Percentiles rank a stretch among this genome's conserved stretches.
Evolutionary conservation across 1,140 invertebrate species (phyloP).

Genomic region (Cecropterus lyciades): DNA sequence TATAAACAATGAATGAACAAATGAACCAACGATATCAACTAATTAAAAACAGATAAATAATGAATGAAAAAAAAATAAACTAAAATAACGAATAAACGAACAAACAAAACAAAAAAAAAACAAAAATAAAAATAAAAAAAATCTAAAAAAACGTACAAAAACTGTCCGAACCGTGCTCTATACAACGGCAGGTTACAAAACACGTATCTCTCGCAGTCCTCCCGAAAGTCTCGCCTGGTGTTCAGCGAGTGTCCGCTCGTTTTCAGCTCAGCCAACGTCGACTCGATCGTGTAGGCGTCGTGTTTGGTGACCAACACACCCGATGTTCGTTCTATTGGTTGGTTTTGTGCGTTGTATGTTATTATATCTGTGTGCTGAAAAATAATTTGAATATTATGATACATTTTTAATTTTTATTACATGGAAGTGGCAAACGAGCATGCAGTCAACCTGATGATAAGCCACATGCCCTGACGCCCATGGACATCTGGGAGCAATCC

Average conservation of each 20-base stretch:
- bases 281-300: constrained; percentile 48
- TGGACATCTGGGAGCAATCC: too few relatives aligned
- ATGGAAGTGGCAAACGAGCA: too few relatives aligned
- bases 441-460: too few relatives aligned
- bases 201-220: constrained; percentile 47
- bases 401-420: too few relatives aligned
- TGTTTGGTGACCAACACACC: constrained; percentile 57
- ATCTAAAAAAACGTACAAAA: constrained; percentile 49
- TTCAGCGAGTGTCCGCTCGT: not conserved
- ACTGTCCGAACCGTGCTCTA: constrained; percentile 46
- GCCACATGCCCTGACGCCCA: too few relatives aligned
- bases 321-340: constrained; percentile 29
- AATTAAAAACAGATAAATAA: not conserved
- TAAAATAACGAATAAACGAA: too few relatives aligned
- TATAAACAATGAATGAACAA: too few relatives aligned
- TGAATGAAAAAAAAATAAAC: too few relatives aligned
- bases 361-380: constrained; percentile 65
- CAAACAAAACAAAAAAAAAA: not conserved
- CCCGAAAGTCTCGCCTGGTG: constrained; percentile 22
- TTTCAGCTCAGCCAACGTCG: constrained; percentile 39
- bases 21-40: too few relatives aligned
- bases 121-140: not conserved
- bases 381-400: too few relatives aligned
- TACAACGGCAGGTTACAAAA: constrained; percentile 67
- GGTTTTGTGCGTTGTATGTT: constrained; percentile 39